Evolutionary conservation across 2,797 vertebrate genomes (phyloP).

Genomic region (Intellagama lesueurii): DNA sequence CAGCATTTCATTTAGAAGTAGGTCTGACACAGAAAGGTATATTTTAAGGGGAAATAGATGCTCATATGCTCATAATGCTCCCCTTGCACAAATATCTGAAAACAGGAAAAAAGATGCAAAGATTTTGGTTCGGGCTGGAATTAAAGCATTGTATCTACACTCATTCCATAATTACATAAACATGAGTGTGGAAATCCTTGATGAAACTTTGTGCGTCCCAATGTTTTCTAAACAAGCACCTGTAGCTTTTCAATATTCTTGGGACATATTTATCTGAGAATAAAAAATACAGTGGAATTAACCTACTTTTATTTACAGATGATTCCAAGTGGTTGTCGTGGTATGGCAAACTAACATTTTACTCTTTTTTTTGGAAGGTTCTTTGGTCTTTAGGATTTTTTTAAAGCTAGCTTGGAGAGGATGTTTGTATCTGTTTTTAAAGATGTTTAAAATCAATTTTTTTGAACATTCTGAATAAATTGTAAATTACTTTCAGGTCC

Average conservation of each 20-base stretch:
- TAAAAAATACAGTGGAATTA: too few species aligned
- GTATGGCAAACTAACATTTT: too few species aligned
- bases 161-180: background rate
- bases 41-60: accelerated
- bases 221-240: background rate
- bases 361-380: too few species aligned
- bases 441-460: too few species aligned
- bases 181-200: background rate
- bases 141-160: background rate
- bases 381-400: too few species aligned
- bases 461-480: too few species aligned
- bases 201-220: background rate
- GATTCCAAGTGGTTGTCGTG: too few species aligned
- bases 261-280: too few species aligned
- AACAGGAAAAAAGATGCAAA: background rate
- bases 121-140: background rate
- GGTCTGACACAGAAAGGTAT: background rate
- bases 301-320: too few species aligned
- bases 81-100: background rate
- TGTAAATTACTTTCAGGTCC: too few species aligned
- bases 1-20: slow-evolving; percentile 17
- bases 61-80: background rate
- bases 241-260: background rate
- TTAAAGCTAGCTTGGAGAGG: too few species aligned
- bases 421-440: too few species aligned